Base-by-base conservation (phyloP, 35 echinoderm and acorn worm species). In the Ophioderma brevispina region DNA sequence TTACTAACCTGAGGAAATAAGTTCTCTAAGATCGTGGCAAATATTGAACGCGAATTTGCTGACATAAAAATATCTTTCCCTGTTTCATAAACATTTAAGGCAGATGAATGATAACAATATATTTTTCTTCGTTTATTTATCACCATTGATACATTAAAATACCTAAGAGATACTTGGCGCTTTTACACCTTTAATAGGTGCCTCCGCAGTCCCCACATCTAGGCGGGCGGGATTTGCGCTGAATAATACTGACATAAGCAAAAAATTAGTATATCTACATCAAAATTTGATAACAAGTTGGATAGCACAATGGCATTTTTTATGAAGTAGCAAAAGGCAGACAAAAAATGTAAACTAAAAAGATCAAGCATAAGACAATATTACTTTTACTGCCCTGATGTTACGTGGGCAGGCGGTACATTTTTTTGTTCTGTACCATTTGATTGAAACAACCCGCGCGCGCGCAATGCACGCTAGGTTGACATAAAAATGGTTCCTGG, bases 321-420 rank as follows among this genome's bases (percentile, higher is more conserved):
- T 70, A 52, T 52, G 10, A 30, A 70, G 59, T 70, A 70, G 59
- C 59, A 70, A 70, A 70, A 70, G 15, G 15, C 59, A 4, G 59
- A 70, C 59, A 70, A 6, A 70, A 70, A 70, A 70, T 70, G 59
- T 25, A 70, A 70, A 70, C 59, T 70, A 70, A 70, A 70, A 70
- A 70, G 28, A 70, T 30, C 28, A 70, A 70, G 59, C 59, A 18
- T 15, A 70, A 70, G 59, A 70, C 59, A 25, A 52, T 70, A 15
- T 70, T 25, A 70, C 3, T 25, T 25, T 15, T 3, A 25, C 59
- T 70, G 59, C 59, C 59, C 10, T 70, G 59, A 70, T 70, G 59
- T 70, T 30, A 18, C 8, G 21, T 25, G 1, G 59, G 23, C 59
- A 70, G 59, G 23, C 59, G 59, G 59, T 70, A 70, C 59, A 70